phyloP scores from a whole-genome alignment of 2,888 invertebrate species.

The Epirrhoe alternata region DNA sequence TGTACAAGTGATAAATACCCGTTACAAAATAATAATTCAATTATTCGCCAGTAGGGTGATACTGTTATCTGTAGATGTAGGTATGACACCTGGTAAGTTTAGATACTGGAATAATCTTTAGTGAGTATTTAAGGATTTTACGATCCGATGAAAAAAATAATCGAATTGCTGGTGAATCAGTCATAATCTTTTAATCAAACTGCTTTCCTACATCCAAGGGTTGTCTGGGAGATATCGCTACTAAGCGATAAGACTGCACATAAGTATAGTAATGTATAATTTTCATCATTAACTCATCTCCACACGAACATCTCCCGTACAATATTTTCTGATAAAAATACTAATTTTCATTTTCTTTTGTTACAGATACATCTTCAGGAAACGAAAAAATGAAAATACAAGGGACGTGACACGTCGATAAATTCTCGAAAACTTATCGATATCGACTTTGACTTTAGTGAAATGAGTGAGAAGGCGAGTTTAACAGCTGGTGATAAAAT shows the following conservation, averaged over 20 bases:
- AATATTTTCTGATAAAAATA: neutral
- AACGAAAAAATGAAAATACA: constrained; percentile 22
- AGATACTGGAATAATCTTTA: neutral
- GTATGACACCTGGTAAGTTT: neutral
- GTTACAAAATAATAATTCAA: no score
- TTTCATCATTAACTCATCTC: no score
- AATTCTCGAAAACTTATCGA: constrained; percentile 14
- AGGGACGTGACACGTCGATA: constrained; percentile 35
- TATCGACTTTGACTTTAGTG: constrained; percentile 18
- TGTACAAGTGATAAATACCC: no score
- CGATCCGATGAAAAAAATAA: no score
- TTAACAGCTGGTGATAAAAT: constrained; percentile 64
- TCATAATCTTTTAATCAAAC: no score
- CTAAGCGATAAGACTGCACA: no score
- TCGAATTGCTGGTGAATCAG: no score
- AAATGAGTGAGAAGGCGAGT: constrained; percentile 72
- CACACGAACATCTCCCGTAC: no score
- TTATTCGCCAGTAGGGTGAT: no score
- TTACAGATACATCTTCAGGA: constrained; percentile 35
- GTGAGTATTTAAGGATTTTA: neutral
- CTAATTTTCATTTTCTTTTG: constrained; percentile 23
- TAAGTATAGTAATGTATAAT: no score
- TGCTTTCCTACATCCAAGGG: no score
- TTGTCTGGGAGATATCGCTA: no score
- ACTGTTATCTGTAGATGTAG: constrained; percentile 11